A percentile compares a stretch with the other conserved stretches of the same genome.
These are phyloP conservation scores for Oligia latruncula DNA, from an alignment of 2,888 invertebrate genomes.

Conservation along the genomic window DNA sequence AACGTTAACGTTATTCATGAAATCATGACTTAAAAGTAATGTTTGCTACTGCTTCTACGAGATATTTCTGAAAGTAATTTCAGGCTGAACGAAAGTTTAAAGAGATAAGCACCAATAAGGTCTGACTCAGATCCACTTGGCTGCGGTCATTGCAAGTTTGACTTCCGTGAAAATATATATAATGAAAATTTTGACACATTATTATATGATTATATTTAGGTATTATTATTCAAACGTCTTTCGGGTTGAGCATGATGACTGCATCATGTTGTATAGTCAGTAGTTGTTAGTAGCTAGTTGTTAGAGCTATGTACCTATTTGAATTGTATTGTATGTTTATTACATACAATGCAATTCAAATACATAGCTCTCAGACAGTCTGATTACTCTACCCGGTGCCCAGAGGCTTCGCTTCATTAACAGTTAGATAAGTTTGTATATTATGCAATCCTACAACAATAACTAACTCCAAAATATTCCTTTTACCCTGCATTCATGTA, in stretches of 20 bases:
- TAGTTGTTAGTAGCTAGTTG: not conserved
- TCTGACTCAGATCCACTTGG: not conserved
- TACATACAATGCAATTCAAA: conserved; percentile 23
- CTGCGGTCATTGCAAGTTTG: not conserved
- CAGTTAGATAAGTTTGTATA: conserved; percentile 22
- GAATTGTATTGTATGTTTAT: no score
- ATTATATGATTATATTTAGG: not conserved
- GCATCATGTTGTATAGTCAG: not conserved
- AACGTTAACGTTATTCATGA: not conserved
- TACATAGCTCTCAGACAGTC: conserved; percentile 19
- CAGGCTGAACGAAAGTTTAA: not conserved
- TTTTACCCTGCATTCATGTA: not conserved
- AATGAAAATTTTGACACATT: not conserved
- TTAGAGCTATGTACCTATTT: no score
- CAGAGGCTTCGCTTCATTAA: conserved; percentile 13
- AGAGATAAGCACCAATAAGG: not conserved
- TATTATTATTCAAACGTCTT: not conserved
- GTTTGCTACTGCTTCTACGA: not conserved
- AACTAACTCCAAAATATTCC: conserved; percentile 4
- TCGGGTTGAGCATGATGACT: not conserved
- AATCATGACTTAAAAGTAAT: not conserved
- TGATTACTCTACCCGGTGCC: conserved; percentile 5
- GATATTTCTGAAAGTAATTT: conserved; percentile 5
- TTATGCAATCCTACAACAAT: conserved; percentile 10
- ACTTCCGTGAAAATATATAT: not conserved